Evolutionary conservation across 2,888 invertebrate species (phyloP), one percentile per base, ranked within the genome.

Genomic region (Micropterix aruncella): DNA sequence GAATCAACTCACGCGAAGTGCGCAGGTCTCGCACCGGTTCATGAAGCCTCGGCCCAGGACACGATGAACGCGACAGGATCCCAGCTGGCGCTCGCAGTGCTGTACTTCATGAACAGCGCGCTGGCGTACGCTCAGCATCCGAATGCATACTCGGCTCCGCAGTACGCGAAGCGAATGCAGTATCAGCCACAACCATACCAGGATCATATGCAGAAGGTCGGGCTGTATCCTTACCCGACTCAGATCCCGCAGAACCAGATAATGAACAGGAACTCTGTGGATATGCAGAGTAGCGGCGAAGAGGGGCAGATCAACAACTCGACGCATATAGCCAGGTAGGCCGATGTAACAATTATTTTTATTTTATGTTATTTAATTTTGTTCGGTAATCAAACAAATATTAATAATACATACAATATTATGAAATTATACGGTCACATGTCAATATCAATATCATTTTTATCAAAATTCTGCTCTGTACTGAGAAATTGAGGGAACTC

Each of bases 101-200:
- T 27, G 7, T 27, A 27, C 27, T 27, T 27, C 27, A 12, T 27
- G 27, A 27, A 27, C 27, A 5, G 12, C 27, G 27, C 27, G 27
- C 5, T 27, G 27, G 27, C 27, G 7, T 27, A 7, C 27, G 27
- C 27, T 12, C 5, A 7, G 27, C 27, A 27, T 12, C 27, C 27
- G 12, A 27, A 27, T 12, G 71, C 71, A 2, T 71, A 71, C 42
- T 70, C 71, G 0, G 70, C 71, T 0, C 71, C 71, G 0, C 71
- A 71, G 37, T 71, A 71, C 52, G 71, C 71, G 12, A 70, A 70
- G 56, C 70, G 70, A 48, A 63, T 69, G 62, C 7, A 27, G 27
- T 27, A 27, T 12, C 27, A 27, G n/a, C n/a, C n/a, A n/a, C n/a
- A n/a, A n/a, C n/a, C n/a, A n/a, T n/a, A n/a, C n/a, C n/a, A 27